Evolutionary conservation across 2,113 vertebrate genomes (phyloP).

Genomic region (Alosa alosa): DNA sequence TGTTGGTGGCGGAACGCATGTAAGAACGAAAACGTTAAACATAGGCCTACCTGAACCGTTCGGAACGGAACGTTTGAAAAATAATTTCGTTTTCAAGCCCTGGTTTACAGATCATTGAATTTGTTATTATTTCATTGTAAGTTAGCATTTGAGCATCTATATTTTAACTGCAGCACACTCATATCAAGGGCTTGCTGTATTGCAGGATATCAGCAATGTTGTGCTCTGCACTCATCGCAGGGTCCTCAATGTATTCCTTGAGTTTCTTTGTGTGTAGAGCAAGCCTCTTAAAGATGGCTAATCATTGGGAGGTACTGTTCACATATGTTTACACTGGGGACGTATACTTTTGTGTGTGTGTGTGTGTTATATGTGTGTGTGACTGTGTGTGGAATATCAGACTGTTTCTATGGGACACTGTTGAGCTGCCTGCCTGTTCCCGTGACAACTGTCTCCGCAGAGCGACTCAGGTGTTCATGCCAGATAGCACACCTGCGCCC

Average conservation of each 20-base stretch:
- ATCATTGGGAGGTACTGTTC: background rate
- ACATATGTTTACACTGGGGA: background rate
- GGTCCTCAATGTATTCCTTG: background rate
- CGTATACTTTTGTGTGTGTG: background rate
- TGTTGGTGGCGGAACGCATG: too few species aligned
- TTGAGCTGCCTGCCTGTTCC: too few species aligned
- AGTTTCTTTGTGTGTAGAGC: background rate
- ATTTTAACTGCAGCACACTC: background rate
- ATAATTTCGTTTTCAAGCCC: too few species aligned
- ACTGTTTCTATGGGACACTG: too few species aligned
- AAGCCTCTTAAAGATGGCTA: background rate
- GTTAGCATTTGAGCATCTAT: background rate
- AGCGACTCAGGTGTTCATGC: too few species aligned
- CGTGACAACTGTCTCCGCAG: too few species aligned
- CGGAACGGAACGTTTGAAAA: too few species aligned
- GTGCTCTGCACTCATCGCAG: background rate
- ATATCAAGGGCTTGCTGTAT: background rate
- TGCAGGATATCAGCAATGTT: background rate
- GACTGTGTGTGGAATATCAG: background rate
- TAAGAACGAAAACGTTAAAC: too few species aligned
- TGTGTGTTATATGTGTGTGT: background rate
- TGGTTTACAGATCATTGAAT: too few species aligned
- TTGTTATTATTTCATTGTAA: too few species aligned
- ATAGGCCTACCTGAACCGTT: too few species aligned
- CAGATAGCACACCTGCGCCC: too few species aligned